Conservation (phyloP, 2,888 invertebrate genomes). For the Crematogaster levior region DNA sequence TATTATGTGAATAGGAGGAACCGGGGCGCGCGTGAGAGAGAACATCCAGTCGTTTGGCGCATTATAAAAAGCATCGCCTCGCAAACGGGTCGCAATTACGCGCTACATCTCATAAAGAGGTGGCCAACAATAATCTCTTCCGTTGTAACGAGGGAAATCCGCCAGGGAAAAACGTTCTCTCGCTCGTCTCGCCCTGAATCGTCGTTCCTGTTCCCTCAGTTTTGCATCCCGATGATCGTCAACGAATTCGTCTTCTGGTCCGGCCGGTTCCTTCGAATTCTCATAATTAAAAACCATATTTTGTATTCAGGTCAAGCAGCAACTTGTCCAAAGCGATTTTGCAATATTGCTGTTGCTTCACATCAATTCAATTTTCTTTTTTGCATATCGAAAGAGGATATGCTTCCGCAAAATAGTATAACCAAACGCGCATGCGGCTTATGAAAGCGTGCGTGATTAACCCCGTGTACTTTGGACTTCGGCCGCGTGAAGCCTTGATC, state of each 20-base stretch:
- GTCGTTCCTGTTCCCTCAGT: slow-evolving; percentile 27
- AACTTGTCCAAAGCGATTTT: not conserved
- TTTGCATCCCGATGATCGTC: slow-evolving; percentile 35
- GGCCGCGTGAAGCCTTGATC: slow-evolving; percentile 57
- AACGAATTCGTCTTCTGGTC: not conserved
- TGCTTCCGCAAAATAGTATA: slow-evolving; percentile 11
- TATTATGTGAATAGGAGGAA: slow-evolving; percentile 12
- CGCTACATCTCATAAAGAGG: slow-evolving; percentile 6
- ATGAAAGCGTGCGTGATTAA: slow-evolving; percentile 44
- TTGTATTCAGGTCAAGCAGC: not conserved
- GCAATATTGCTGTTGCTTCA: slow-evolving; percentile 28
- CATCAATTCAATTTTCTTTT: not conserved
- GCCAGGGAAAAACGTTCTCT: slow-evolving; percentile 21
- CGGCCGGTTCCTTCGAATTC: not conserved
- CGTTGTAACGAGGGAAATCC: slow-evolving; percentile 40
- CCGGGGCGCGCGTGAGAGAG: slow-evolving; percentile 35
- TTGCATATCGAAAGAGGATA: slow-evolving; percentile 5
- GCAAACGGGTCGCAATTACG: slow-evolving; percentile 47
- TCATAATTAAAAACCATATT: slow-evolving; percentile 17
- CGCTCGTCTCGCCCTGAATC: not conserved
- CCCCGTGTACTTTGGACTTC: slow-evolving; percentile 48
- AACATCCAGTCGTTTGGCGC: slow-evolving; percentile 32
- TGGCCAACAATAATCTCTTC: slow-evolving; percentile 42
- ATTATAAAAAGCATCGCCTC: slow-evolving; percentile 16
- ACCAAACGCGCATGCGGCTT: not conserved